A percentile compares a stretch with the other conserved stretches of the same genome.
Evolutionary conservation across 2,888 invertebrate genomes (phyloP).

Genomic region (Platycnemis pennipes): DNA sequence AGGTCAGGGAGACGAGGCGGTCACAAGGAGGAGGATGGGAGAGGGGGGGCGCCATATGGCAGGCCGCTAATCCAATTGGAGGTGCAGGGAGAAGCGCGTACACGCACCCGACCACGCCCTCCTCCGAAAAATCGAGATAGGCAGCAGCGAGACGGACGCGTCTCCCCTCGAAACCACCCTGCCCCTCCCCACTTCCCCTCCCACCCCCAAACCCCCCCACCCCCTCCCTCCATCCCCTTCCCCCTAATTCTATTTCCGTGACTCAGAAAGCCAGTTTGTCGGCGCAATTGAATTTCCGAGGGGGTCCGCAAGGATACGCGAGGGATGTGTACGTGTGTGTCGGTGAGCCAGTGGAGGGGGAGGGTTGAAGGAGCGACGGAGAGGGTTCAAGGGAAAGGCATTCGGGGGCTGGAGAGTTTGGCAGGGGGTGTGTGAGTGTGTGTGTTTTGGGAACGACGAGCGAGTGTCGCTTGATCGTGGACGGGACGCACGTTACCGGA

Average conservation of each 20-base stretch:
- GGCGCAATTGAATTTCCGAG: constrained; percentile 68
- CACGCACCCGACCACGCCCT: constrained; percentile 41
- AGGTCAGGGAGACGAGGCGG: neutral
- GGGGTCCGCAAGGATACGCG: constrained; percentile 36
- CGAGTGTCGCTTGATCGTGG: neutral
- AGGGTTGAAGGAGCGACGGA: neutral
- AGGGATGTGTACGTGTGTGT: neutral
- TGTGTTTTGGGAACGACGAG: too few relatives aligned
- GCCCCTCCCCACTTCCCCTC: neutral
- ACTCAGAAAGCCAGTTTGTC: constrained; percentile 69
- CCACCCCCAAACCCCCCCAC: neutral
- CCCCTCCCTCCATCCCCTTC: neutral
- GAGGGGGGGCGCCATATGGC: constrained; percentile 56
- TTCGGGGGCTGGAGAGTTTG: neutral
- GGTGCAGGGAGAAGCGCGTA: constrained; percentile 34
- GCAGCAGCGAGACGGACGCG: constrained; percentile 47
- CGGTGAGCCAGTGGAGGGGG: neutral
- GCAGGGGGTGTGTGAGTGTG: too few relatives aligned
- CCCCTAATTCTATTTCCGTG: constrained; percentile 68
- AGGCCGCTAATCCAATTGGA: constrained; percentile 66
- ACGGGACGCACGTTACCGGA: neutral
- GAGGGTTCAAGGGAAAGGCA: neutral
- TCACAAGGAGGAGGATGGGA: neutral
- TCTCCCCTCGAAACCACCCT: constrained; percentile 1
- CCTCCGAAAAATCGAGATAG: constrained; percentile 59